These are phyloP conservation scores for Chanos chanos DNA, from an alignment of 2,797 vertebrate species.

Conservation along the genomic window DNA sequence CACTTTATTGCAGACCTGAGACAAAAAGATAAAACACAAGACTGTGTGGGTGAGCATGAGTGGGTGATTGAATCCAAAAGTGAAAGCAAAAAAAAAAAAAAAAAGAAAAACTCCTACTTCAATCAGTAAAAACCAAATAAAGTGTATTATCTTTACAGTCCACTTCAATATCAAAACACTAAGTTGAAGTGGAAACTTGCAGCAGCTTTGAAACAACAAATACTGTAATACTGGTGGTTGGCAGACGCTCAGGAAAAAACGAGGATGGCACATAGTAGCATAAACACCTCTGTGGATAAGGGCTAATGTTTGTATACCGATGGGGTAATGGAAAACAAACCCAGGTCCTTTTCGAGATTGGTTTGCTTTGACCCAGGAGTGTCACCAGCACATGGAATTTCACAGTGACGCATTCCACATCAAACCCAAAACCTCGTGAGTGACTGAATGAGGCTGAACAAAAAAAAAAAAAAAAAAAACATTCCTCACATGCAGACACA, in stretches of 20 bases:
- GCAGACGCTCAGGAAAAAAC: no score
- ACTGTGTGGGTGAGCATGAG: no score
- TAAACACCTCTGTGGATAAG: no score
- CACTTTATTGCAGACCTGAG: constrained; percentile 91
- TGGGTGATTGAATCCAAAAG: not conserved
- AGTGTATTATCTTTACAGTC: not conserved
- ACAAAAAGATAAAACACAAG: constrained; percentile 17
- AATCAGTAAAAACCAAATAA: not conserved
- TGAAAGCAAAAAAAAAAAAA: not conserved
- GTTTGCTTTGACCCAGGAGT: constrained; percentile 29
- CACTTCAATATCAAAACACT: no score
- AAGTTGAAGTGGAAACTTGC: no score
- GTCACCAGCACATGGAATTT: constrained; percentile 26
- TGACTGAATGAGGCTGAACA: no score
- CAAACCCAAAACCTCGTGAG: not conserved
- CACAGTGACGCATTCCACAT: constrained; percentile 42
- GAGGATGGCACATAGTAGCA: no score
- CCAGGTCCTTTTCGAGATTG: not conserved
- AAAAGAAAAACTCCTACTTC: not conserved
- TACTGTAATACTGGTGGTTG: no score
- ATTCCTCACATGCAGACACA: not conserved
- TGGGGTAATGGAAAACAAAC: no score
- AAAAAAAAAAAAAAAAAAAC: not conserved
- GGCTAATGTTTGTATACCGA: no score
- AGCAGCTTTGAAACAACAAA: no score